Base-by-base conservation (phyloP, 1,140 invertebrate genomes). In the Archegozetes longisetosus region DNA sequence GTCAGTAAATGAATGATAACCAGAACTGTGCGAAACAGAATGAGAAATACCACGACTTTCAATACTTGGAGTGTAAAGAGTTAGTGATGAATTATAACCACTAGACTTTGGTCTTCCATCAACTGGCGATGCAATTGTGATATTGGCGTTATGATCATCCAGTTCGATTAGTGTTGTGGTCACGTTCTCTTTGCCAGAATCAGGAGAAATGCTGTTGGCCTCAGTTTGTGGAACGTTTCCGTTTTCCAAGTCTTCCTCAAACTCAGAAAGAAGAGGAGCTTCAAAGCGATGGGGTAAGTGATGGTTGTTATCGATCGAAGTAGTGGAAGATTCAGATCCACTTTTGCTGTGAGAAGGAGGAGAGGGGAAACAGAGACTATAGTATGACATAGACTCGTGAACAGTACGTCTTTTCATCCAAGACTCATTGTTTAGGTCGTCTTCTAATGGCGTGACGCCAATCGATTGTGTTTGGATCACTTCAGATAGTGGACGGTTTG, bases 1-100 rank as follows among this genome's bases (percentile, higher is more conserved):
- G n/a, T 67, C 66, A 0, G 62, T 61, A 28, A 66, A 64, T 6
- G 65, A 66, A 40, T 67, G 64, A 58, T 67, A 67, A 4, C 66
- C 66, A 12, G 66, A 67, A 48, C 63, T 63, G 28, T 65, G 66
- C 6, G 66, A 67, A 1, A 66, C 46, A 13, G 65, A 65, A 58
- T 67, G 66, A 3, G 66, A 58, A 29, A 66, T 52, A 25, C 63
- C 61, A 27, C 58, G 55, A 49, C 46, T 58, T 28, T 64, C 65
- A 12, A 62, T 55, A 51, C 48, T 62, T 2, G 64, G 64, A 22
- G 64, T 62, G 28, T 46, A 60, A 6, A 66, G 55, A 17, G 66
- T 66, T 2, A 60, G 49, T 28, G 60, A 63, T n/a, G 64, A 66
- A n/a, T 55, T 61, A 61, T 60, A 63, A 13, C 60, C 57, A 52